Evolutionary conservation across 2,888 invertebrate species (phyloP).

Genomic region (Leptinotarsa haldemani): DNA sequence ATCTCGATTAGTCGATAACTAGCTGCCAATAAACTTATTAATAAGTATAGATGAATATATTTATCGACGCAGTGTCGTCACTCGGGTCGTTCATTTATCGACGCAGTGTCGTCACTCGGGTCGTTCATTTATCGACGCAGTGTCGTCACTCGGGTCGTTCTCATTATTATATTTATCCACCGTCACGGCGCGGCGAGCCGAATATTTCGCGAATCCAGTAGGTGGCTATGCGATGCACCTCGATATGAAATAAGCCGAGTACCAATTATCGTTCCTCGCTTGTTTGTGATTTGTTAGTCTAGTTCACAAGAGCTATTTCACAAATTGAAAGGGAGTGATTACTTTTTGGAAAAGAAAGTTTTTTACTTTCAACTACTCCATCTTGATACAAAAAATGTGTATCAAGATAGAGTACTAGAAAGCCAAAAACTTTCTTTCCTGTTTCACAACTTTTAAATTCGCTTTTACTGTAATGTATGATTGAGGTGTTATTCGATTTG

Average conservation of each 20-base stretch:
- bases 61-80: not conserved
- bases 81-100: not conserved
- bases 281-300: not conserved
- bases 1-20: slow-evolving; percentile 2
- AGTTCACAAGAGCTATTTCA: no score
- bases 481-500: no score
- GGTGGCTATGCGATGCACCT: slow-evolving; percentile 16
- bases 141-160: not conserved
- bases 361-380: no score
- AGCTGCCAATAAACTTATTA: slow-evolving; percentile 29
- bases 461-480: no score
- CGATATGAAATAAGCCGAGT: slow-evolving; percentile 11
- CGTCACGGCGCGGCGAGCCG: not conserved
- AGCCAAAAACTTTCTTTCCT: no score
- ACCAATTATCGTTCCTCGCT: slow-evolving; percentile 8
- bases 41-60: slow-evolving; percentile 33
- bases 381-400: no score
- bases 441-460: no score
- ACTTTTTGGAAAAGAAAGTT: no score
- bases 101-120: no score
- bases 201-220: slow-evolving; percentile 9
- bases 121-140: slow-evolving; percentile 13
- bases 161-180: slow-evolving; percentile 27
- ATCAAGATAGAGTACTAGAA: no score
- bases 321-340: no score